A percentile compares a stretch with the other conserved stretches of the same genome.
Conservation (phyloP, 2,113 vertebrate genomes). For the Protobothrops mucrosquamatus region DNA sequence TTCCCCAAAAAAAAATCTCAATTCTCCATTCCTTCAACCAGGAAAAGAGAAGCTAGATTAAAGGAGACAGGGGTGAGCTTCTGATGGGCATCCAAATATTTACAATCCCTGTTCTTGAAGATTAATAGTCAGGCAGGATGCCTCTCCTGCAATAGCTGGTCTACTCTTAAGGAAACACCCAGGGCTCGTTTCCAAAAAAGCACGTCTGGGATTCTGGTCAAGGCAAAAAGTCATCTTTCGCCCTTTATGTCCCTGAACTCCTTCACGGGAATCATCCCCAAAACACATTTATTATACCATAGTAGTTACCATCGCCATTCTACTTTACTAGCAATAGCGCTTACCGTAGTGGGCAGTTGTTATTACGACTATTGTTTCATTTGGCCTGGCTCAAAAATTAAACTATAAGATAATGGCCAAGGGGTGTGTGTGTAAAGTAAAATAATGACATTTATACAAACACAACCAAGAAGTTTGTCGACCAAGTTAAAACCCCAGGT, state of each 20-base stretch:
- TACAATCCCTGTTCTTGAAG: background rate
- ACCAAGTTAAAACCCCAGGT: background rate
- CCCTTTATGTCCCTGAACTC: background rate
- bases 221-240: background rate
- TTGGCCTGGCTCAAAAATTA: background rate
- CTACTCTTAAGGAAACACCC: background rate
- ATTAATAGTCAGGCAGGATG: background rate
- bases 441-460: background rate
- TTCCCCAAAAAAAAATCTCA: background rate
- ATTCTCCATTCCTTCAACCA: background rate
- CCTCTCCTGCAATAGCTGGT: background rate
- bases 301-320: background rate
- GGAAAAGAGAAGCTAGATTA: background rate
- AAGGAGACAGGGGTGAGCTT: background rate
- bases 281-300: background rate
- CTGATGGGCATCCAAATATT: background rate
- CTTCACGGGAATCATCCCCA: background rate
- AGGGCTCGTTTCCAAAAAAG: background rate
- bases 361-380: background rate
- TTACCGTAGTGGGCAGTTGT: background rate
- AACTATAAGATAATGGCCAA: background rate
- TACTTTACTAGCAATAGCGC: background rate
- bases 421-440: too few species aligned
- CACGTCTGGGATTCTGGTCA: fast-evolving
- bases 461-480: background rate